Base-by-base conservation (phyloP, 2,888 invertebrate genomes). In the Acleris holmiana region DNA sequence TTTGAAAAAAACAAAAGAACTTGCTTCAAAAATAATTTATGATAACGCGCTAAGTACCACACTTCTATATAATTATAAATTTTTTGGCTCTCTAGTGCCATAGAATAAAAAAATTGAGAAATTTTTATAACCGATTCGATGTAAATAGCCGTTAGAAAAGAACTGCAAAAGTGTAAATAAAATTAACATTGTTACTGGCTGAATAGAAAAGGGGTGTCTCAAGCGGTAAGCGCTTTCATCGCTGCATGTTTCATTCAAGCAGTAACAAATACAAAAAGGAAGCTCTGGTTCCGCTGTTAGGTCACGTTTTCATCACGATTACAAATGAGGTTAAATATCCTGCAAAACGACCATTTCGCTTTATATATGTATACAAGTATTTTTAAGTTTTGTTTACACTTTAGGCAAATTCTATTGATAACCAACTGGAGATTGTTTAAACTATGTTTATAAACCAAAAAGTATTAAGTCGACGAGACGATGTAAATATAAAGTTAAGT, bases 381-480 rank as follows among this genome's bases (percentile, higher is more conserved):
- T 23, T 47, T 58, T 7, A 21, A 58, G 7, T 58, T n/a, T 44
- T n/a, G 44, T 44, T 44, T 44, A 44, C 44, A 44, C 44, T 44
- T 15, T 17, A n/a, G 7, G 7, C 17, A 17, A 44, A 17, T 44
- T n/a, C n/a, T 44, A 69, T 74, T 76, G 76, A 77, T 80, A 76
- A 44, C 44, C 44, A 44, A 13, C 17, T 44, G 44, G 7, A 77
- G 77, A 76, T 80, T 59, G 60, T 61, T 51, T 55, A 54, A 44
- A 51, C 55, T 17, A 40, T 67, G 49, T 68, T 69, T 88, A 89
- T 83, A 85, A 87, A 89, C 91, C 91, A 90, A 91, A 91, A 91
- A 91, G 90, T 91, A 90, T 91, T 91, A 89, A 78, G 48, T 55
- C 49, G 54, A 75, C 73, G 62, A 78, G 77, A 76, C 69, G 72